Percentiles rank a stretch among this genome's conserved stretches.
phyloP scores from a whole-genome alignment of 2,797 vertebrate genomes.

The Selene dorsalis region DNA sequence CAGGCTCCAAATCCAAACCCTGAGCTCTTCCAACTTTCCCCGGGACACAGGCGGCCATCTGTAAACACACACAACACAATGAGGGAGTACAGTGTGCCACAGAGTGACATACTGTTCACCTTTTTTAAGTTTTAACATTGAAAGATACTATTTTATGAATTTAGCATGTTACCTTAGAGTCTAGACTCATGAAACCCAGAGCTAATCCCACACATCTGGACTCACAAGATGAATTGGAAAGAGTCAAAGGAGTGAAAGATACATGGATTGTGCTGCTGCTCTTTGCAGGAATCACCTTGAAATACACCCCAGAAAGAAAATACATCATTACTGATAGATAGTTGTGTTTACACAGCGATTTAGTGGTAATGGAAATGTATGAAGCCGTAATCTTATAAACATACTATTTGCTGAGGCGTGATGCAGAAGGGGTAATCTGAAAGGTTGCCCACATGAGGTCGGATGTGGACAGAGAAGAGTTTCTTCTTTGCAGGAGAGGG shows the following conservation, averaged over 20 bases:
- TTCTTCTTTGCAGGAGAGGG: constrained; percentile 60
- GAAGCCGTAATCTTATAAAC: constrained; percentile 30
- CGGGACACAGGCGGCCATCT: constrained; percentile 82
- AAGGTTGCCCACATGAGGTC: constrained; percentile 85
- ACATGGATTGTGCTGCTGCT: constrained; percentile 84
- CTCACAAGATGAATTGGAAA: constrained; percentile 72
- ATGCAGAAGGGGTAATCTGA: constrained; percentile 88
- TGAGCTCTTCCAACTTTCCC: constrained; percentile 84
- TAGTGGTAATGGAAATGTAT: neutral
- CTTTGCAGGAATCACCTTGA: constrained; percentile 90
- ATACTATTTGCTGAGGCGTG: constrained; percentile 91
- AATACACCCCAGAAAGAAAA: constrained; percentile 19
- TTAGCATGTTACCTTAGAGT: constrained; percentile 82
- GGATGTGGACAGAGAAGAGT: constrained; percentile 84
- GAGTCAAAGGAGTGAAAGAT: constrained; percentile 88
- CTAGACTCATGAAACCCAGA: constrained; percentile 91
- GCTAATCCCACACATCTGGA: constrained; percentile 81
- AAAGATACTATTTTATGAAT: neutral
- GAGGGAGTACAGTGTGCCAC: neutral
- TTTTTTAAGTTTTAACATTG: constrained; percentile 6
- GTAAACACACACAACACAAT: constrained; percentile 48
- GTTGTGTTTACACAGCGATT: neutral
- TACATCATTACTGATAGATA: neutral
- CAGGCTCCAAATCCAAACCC: constrained; percentile 81
- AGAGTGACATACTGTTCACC: neutral